phyloP scores from a whole-genome alignment of 2,888 invertebrate species.

The Scaptomyza reducta region DNA sequence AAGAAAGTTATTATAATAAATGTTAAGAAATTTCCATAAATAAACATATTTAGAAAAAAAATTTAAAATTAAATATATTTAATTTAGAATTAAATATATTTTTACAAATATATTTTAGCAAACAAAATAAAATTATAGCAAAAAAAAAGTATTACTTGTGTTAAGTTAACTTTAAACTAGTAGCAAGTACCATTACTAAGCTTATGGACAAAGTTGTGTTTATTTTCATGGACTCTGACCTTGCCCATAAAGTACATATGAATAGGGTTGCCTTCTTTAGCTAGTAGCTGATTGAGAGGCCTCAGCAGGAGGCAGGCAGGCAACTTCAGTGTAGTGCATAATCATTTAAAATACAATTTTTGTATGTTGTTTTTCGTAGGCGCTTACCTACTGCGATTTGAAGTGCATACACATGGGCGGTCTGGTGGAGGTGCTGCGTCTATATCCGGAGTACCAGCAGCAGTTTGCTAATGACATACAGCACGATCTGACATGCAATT shows the following conservation, averaged over 20 bases:
- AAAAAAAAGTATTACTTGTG: too few species aligned
- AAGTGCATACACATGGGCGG: conserved; percentile 97
- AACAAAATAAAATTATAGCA: too few species aligned
- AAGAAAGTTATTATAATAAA: too few species aligned
- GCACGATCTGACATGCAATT: conserved; percentile 97
- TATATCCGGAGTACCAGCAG: conserved; percentile 97
- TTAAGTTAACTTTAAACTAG: too few species aligned
- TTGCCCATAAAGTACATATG: not conserved
- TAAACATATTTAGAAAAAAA: too few species aligned
- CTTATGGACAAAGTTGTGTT: not conserved
- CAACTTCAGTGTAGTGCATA: conserved; percentile 35
- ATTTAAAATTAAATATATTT: too few species aligned
- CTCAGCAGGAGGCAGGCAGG: not conserved
- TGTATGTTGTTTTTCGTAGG: conserved; percentile 85
- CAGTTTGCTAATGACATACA: conserved; percentile 97
- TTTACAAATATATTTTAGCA: too few species aligned
- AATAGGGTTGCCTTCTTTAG: conserved; percentile 36
- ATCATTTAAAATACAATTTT: conserved; percentile 55
- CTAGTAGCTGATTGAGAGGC: conserved; percentile 3
- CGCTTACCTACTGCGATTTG: conserved; percentile 97
- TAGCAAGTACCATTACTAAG: not conserved
- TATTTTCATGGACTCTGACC: not conserved
- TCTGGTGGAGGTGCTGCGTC: conserved; percentile 92
- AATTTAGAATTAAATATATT: too few species aligned
- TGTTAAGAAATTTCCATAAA: too few species aligned